Base-by-base conservation (phyloP, 1,140 invertebrate genomes). In the Lordiphosa mommai region DNA sequence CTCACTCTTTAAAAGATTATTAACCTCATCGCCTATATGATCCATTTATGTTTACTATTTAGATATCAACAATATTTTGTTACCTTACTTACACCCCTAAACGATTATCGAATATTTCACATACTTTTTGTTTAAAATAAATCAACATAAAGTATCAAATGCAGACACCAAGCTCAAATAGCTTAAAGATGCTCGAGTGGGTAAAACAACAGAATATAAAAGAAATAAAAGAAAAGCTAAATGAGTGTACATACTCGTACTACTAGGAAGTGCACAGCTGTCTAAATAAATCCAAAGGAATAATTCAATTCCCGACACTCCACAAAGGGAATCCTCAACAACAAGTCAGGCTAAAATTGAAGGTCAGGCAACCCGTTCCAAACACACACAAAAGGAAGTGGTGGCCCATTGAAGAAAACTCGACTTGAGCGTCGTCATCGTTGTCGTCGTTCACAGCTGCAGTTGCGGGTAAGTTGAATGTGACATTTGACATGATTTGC, bases 401-500 rank as follows among this genome's bases (percentile, higher is more conserved):
- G 20, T 43, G 13, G 12, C 10, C 40, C 40, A 43, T 43, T 43
- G 40, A 43, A 34, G 46, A 48, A 43, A 33, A 20, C 46, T 13
- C 16, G 32, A 16, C 14, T 30, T 7, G 13, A 8, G n/a, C 34
- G 13, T 14, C 12, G 10, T 13, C 13, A 3, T 9, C 13, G 8
- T 30, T 20, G 12, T 23, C 40, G 37, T 12, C 9, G 14, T 33
- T 10, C 40, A 52, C 69, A 80, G 74, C 74, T 80, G 74, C 73
- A 61, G 41, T 51, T 16, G 14, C 58, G 20, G 17, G 23, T 17
- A 27, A 56, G 53, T 59, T 72, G 66, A 64, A 52, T 57, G 76
- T 84, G 77, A 84, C 77, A 77, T 82, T 84, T 84, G 77, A 82
- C 77, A 82, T 77, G 77, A 84, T 84, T 82, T 84, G 77, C 77